These are phyloP conservation scores for Subacronicta megacephala DNA, from an alignment of 2,888 invertebrate genomes.

Conservation along the genomic window DNA sequence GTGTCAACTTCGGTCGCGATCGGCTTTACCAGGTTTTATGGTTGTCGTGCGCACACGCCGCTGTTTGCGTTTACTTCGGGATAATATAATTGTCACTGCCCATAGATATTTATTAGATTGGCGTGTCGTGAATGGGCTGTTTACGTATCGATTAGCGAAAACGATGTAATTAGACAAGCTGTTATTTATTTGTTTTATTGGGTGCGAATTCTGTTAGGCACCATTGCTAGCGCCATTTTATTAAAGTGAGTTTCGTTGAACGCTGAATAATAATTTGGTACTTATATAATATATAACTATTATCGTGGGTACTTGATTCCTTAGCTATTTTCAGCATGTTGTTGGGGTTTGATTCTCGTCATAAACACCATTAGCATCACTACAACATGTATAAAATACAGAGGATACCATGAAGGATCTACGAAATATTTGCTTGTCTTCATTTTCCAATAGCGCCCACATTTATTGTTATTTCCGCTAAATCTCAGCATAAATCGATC, in stretches of 20 bases:
- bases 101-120: conserved; percentile 61
- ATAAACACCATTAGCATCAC: too few relatives aligned
- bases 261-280: too few relatives aligned
- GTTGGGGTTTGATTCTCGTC: too few relatives aligned
- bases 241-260: too few relatives aligned
- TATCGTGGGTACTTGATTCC: too few relatives aligned
- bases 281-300: too few relatives aligned
- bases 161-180: conserved; percentile 52
- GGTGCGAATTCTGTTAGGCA: conserved; percentile 2
- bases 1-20: conserved; percentile 67
- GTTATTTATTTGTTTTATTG: conserved; percentile 39
- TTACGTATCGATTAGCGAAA: conserved; percentile 58
- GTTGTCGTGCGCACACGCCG: conserved; percentile 70
- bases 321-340: too few relatives aligned
- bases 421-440: background rate
- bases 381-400: too few relatives aligned
- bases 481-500: conserved; percentile 3
- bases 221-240: background rate
- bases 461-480: background rate
- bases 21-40: conserved; percentile 69
- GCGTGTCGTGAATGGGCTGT: conserved; percentile 48
- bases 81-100: conserved; percentile 70
- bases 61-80: conserved; percentile 47
- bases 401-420: too few relatives aligned
- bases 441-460: too few relatives aligned